Percentiles rank a stretch among this genome's conserved stretches.
Evolutionary conservation across 2,113 vertebrate species (phyloP).

Genomic region (Pontoporia blainvillei): DNA sequence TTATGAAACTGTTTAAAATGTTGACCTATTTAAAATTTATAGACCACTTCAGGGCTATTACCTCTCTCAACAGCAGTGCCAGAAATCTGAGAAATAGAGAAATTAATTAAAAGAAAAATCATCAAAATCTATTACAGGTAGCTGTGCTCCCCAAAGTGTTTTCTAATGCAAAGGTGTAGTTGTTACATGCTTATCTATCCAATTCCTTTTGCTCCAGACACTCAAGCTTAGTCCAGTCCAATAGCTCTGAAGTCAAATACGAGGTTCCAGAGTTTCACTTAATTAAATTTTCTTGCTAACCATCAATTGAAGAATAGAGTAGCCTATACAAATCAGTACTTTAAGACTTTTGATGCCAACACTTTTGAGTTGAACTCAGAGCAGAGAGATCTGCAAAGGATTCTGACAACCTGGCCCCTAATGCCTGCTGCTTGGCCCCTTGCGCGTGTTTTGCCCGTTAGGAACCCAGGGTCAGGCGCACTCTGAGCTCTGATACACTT

Average conservation of each 20-base stretch:
- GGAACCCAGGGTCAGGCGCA: not conserved
- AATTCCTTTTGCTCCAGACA: not conserved
- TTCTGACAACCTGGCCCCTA: not conserved
- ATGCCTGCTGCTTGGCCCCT: not conserved
- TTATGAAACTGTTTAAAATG: not conserved
- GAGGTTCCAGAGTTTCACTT: not conserved
- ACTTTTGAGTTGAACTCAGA: not conserved
- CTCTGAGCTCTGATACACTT: not conserved
- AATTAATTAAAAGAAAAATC: not conserved
- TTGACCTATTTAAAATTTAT: conserved; percentile 7
- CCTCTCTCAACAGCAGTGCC: not conserved
- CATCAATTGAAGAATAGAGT: not conserved
- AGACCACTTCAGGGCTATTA: not conserved
- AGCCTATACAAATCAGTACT: not conserved
- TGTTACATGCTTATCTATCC: not conserved
- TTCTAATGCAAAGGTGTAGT: not conserved
- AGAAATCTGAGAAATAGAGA: not conserved
- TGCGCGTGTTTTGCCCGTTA: not conserved
- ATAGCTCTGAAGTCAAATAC: not conserved
- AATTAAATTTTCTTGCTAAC: not conserved
- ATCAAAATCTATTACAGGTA: not conserved
- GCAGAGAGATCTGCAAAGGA: not conserved
- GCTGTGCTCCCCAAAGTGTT: not conserved
- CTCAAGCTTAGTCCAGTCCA: not conserved
- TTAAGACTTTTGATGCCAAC: not conserved